These are phyloP conservation scores for Ophion ellenae DNA, from an alignment of 2,888 invertebrate species.

Conservation along the genomic window DNA sequence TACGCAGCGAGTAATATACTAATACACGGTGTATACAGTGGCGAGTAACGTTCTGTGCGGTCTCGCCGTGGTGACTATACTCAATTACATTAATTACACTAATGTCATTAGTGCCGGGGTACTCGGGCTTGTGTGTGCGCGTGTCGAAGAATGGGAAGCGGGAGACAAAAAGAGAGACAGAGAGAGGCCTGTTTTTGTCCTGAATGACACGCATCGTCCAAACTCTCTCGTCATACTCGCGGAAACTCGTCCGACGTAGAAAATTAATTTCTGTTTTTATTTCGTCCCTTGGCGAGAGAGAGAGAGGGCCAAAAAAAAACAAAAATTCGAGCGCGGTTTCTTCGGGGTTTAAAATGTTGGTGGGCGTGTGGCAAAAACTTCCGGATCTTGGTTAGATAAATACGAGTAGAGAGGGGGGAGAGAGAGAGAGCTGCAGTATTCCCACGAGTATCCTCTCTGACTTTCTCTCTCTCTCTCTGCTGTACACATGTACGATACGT, in stretches of 20 bases:
- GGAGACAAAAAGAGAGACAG: slow-evolving; percentile 10
- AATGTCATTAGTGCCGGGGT: slow-evolving; percentile 78
- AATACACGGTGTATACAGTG: slow-evolving; percentile 29
- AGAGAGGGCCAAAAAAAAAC: too few relatives aligned
- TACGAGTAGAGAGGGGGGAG: slow-evolving; percentile 15
- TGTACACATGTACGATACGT: slow-evolving; percentile 2
- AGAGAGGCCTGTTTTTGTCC: slow-evolving; percentile 42
- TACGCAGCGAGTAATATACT: slow-evolving; percentile 28
- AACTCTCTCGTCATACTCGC: slow-evolving; percentile 53
- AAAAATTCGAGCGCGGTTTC: too few relatives aligned
- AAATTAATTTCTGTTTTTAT: slow-evolving; percentile 45
- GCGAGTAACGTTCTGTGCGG: slow-evolving; percentile 61
- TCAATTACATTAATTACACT: slow-evolving; percentile 81
- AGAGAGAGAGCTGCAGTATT: slow-evolving; percentile 40
- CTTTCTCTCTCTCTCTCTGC: slow-evolving; percentile 11
- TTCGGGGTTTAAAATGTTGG: slow-evolving; percentile 7
- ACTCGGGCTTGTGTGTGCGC: slow-evolving; percentile 35
- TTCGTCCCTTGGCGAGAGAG: not conserved
- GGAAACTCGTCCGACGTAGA: slow-evolving; percentile 26
- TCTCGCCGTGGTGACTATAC: slow-evolving; percentile 70
- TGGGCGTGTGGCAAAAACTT: slow-evolving; percentile 37
- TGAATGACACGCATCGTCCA: slow-evolving; percentile 19
- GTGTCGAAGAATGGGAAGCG: slow-evolving; percentile 9
- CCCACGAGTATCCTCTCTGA: slow-evolving; percentile 59
- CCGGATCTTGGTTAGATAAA: slow-evolving; percentile 63